A percentile compares a stretch with the other conserved stretches of the same genome.
Conservation (phyloP, 2,797 vertebrate genomes). For the Gymnodraco acuticeps region DNA sequence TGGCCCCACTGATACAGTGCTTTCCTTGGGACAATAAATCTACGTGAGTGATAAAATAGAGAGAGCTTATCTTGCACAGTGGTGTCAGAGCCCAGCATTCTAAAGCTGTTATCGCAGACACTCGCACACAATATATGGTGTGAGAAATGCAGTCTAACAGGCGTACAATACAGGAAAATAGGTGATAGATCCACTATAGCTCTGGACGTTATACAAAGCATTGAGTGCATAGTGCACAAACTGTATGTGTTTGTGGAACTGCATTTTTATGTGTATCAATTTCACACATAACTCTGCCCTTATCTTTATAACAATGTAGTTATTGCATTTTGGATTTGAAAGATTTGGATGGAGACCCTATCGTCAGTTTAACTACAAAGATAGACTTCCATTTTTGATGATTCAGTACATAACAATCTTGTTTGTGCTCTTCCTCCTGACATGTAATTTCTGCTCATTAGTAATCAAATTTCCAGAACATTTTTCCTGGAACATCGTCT, state of each 20-base stretch:
- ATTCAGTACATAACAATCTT: conserved; percentile 10
- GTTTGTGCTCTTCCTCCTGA: conserved; percentile 17
- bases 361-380: not conserved
- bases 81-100: conserved; percentile 74
- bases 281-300: not conserved
- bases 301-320: not conserved
- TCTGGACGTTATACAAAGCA: not conserved
- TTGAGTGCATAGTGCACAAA: not conserved
- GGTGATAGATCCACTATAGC: conserved; percentile 8
- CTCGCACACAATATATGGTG: conserved; percentile 52
- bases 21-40: conserved; percentile 82
- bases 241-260: not conserved
- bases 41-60: conserved; percentile 68
- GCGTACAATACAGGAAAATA: not conserved
- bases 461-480: conserved; percentile 24
- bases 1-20: conserved; percentile 73
- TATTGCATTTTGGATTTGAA: not conserved
- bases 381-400: conserved; percentile 1
- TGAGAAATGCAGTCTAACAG: conserved; percentile 39
- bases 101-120: conserved; percentile 72
- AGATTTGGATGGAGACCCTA: not conserved
- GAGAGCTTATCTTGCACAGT: conserved; percentile 80
- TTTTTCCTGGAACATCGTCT: conserved; percentile 33
- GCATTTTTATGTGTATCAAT: not conserved
- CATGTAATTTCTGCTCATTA: conserved; percentile 11